Conservation (phyloP, 1,140 invertebrate species). For the Cotesia typhae region DNA sequence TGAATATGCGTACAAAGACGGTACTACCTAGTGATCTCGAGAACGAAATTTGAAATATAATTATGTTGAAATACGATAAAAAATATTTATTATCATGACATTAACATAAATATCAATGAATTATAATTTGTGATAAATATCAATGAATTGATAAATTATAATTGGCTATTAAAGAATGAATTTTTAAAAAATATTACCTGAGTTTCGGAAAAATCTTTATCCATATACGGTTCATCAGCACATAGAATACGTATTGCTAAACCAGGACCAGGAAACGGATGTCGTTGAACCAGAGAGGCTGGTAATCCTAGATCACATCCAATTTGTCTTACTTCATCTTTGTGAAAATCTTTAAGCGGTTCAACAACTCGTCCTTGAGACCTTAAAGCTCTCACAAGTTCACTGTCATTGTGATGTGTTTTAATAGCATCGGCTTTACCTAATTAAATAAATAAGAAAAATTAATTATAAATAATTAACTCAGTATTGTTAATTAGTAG, state of each 20-base stretch:
- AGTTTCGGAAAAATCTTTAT: conserved; percentile 95
- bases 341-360: conserved; percentile 98
- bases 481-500: not conserved
- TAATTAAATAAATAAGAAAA: conserved; percentile 35
- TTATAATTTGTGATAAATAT: conserved; percentile 17
- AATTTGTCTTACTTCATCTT: conserved; percentile 92
- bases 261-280: conserved; percentile 97
- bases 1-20: no score
- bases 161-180: conserved; percentile 6
- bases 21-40: no score
- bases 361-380: conserved; percentile 91
- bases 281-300: conserved; percentile 85
- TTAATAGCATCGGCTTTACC: conserved; percentile 94
- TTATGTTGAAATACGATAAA: no score
- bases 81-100: conserved; percentile 5
- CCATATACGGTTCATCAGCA: conserved; percentile 95
- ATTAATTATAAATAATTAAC: conserved; percentile 14
- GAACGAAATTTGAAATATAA: no score
- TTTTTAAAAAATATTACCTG: conserved; percentile 66
- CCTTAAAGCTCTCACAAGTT: conserved; percentile 89
- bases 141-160: not conserved
- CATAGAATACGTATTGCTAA: conserved; percentile 95
- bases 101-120: conserved; percentile 5
- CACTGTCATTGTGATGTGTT: conserved; percentile 99
- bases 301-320: conserved; percentile 92